phyloP scores from a whole-genome alignment of 2,888 invertebrate genomes.

The Aleiodes testaceus region DNA sequence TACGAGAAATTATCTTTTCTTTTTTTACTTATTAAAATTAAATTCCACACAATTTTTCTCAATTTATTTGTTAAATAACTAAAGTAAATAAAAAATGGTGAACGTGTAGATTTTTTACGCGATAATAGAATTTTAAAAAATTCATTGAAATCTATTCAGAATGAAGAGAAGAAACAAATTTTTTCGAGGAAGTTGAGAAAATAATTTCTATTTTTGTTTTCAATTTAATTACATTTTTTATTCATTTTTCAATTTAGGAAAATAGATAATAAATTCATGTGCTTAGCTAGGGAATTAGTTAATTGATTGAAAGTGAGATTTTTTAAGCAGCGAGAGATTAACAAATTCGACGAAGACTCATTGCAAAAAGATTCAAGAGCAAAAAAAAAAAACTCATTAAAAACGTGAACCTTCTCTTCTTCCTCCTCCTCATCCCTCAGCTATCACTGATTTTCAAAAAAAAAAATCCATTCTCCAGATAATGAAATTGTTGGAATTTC shows the following conservation, averaged over 20 bases:
- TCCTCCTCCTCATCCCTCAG: constrained; percentile 44
- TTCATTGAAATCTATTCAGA: constrained; percentile 39
- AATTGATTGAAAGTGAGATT: constrained; percentile 52
- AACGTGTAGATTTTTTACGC: constrained; percentile 61
- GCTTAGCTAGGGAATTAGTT: constrained; percentile 66
- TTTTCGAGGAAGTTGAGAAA: background rate
- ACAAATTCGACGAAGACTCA: constrained; percentile 17
- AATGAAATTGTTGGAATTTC: no score
- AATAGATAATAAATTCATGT: constrained; percentile 22
- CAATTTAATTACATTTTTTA: background rate
- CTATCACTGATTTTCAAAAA: constrained; percentile 44
- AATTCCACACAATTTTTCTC: constrained; percentile 24
- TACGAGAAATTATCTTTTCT: constrained; percentile 38
- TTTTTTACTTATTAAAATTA: constrained; percentile 24
- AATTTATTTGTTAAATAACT: constrained; percentile 9
- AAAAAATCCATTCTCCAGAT: background rate
- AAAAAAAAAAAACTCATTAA: constrained; percentile 34
- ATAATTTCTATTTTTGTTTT: constrained; percentile 8
- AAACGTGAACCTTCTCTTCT: constrained; percentile 47
- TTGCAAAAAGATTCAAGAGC: constrained; percentile 25
- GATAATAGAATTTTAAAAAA: constrained; percentile 42
- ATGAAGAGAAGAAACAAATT: constrained; percentile 15
- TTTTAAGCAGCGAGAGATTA: no score
- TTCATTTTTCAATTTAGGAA: no score
- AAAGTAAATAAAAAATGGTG: constrained; percentile 56